A percentile compares a stretch with the other conserved stretches of the same genome.
These are phyloP conservation scores for Drosophila anomalata DNA, from an alignment of 2,888 invertebrate species.

Conservation along the genomic window DNA sequence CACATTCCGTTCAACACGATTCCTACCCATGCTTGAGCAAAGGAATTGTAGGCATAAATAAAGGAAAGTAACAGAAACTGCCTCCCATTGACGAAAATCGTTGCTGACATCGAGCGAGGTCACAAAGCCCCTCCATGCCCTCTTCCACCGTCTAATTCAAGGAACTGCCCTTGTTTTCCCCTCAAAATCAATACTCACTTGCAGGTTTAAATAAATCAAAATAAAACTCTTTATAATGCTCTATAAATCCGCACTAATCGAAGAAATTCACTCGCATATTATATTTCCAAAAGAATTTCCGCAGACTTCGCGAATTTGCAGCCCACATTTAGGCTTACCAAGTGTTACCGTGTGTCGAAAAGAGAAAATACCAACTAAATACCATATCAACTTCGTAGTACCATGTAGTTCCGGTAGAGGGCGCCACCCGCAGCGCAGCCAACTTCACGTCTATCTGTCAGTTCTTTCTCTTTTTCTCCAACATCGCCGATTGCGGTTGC, in stretches of 20 bases:
- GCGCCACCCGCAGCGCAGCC: constrained; percentile 56
- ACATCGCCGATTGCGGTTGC: constrained; percentile 77
- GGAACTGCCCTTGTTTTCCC: neutral
- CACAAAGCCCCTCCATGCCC: constrained; percentile 19
- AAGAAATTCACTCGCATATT: constrained; percentile 3
- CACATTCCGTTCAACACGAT: neutral
- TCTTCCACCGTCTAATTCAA: neutral
- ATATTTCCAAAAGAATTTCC: constrained; percentile 13
- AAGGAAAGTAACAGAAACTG: constrained; percentile 8
- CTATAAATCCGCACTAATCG: constrained; percentile 14
- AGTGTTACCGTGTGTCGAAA: constrained; percentile 16
- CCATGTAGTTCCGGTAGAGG: neutral
- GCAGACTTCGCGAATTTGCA: constrained; percentile 19
- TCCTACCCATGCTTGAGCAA: constrained; percentile 7
- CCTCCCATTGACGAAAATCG: constrained; percentile 63
- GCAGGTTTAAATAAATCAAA: constrained; percentile 7
- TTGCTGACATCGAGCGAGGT: constrained; percentile 67
- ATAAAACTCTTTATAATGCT: constrained; percentile 12
- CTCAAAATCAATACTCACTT: constrained; percentile 71
- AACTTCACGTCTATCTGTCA: constrained; percentile 63
- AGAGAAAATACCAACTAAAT: neutral
- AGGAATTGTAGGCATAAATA: constrained; percentile 7
- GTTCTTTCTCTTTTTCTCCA: constrained; percentile 78
- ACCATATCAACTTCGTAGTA: neutral
- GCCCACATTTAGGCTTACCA: constrained; percentile 6